These are phyloP conservation scores for Penaeus japonicus DNA, from an alignment of 1,140 invertebrate species.

Conservation along the genomic window DNA sequence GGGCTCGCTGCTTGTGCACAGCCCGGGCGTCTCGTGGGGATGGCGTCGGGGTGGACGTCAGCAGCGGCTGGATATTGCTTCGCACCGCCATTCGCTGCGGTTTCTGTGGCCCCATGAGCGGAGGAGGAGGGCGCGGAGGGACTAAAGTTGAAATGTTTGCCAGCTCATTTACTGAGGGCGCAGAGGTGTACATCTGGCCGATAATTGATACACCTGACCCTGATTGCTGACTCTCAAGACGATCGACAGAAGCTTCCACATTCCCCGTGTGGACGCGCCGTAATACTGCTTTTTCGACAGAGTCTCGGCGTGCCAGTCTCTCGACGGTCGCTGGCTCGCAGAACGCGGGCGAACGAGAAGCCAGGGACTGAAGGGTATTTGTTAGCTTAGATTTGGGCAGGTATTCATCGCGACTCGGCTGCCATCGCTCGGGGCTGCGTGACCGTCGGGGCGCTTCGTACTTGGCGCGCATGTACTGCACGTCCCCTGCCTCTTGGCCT, in stretches of 20 bases:
- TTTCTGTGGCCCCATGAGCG: constrained; percentile 64
- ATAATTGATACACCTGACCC: constrained; percentile 71
- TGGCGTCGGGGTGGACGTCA: constrained; percentile 54
- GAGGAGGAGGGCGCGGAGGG: constrained; percentile 82
- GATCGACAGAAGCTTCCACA: constrained; percentile 51
- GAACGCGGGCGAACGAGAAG: constrained; percentile 61
- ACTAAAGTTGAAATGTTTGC: constrained; percentile 77
- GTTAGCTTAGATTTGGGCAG: constrained; percentile 86
- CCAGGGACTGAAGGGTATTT: constrained; percentile 56
- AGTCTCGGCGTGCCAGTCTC: constrained; percentile 49
- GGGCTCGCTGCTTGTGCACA: constrained; percentile 31
- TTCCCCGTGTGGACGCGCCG: constrained; percentile 54
- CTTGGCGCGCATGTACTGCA: constrained; percentile 64
- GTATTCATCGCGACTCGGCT: constrained; percentile 69
- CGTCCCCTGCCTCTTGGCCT: constrained; percentile 71
- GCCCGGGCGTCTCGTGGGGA: constrained; percentile 37
- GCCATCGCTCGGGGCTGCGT: constrained; percentile 55
- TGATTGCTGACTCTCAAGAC: constrained; percentile 38
- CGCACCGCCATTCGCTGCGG: constrained; percentile 68
- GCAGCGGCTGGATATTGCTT: constrained; percentile 61
- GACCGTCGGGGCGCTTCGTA: constrained; percentile 54
- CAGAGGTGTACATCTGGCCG: constrained; percentile 82
- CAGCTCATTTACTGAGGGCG: constrained; percentile 79
- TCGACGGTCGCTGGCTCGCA: constrained; percentile 50
- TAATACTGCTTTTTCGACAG: constrained; percentile 55